Percentiles rank a stretch among this genome's conserved stretches.
Evolutionary conservation across 2,888 invertebrate genomes (phyloP).

Genomic region (Perizoma affinitatum): DNA sequence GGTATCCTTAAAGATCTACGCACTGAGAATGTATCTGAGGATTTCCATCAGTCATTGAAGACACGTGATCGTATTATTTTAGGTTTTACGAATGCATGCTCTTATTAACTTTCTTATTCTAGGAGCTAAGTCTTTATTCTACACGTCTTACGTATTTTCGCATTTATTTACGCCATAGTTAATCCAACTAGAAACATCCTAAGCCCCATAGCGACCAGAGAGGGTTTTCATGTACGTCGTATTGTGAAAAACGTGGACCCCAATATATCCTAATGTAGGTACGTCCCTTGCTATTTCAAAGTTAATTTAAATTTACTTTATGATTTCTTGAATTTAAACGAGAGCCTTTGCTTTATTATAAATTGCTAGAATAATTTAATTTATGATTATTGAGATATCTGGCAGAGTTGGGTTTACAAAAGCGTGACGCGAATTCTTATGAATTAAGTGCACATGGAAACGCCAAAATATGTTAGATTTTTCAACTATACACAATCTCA

Average conservation of each 20-base stretch:
- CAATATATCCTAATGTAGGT: slow-evolving; percentile 48
- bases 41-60: too few species aligned
- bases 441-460: too few species aligned
- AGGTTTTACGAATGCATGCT: too few species aligned
- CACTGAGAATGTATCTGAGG: too few species aligned
- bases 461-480: too few species aligned
- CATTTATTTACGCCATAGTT: slow-evolving; percentile 20
- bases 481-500: too few species aligned
- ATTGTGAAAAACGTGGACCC: slow-evolving; percentile 53
- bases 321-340: slow-evolving; percentile 5
- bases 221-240: slow-evolving; percentile 52
- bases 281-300: slow-evolving; percentile 17
- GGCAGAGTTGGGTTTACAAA: not conserved
- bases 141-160: slow-evolving; percentile 9
- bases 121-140: too few species aligned
- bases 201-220: slow-evolving; percentile 41
- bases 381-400: not conserved
- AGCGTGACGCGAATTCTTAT: too few species aligned
- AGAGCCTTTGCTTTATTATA: not conserved
- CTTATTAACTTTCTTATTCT: too few species aligned
- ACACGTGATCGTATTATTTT: too few species aligned
- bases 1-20: too few species aligned
- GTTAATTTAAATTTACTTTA: slow-evolving; percentile 23
- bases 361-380: not conserved
- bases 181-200: slow-evolving; percentile 28